Evolutionary conservation across 2,113 vertebrate genomes (phyloP).

Genomic region (Macquaria australasica): DNA sequence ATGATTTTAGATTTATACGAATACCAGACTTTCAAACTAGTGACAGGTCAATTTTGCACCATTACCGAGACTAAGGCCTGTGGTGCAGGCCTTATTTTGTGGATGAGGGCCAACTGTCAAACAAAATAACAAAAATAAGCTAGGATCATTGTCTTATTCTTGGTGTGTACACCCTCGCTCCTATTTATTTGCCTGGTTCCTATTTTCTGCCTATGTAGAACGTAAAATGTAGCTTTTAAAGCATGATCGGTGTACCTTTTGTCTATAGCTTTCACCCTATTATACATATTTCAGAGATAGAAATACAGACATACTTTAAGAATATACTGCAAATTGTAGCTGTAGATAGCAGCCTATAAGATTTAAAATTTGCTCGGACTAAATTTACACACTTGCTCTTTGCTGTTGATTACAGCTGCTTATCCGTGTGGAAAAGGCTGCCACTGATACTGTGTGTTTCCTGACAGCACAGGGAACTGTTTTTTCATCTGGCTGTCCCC

Average conservation of each 20-base stretch:
- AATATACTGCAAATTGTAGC: constrained; percentile 7
- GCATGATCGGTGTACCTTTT: neutral
- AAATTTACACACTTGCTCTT: constrained; percentile 48
- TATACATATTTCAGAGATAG: constrained; percentile 24
- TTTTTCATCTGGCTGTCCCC: constrained; percentile 61
- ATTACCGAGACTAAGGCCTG: constrained; percentile 61
- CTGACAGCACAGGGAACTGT: constrained; percentile 60
- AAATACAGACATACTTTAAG: neutral
- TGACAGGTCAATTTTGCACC: constrained; percentile 80
- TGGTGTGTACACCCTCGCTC: constrained; percentile 11
- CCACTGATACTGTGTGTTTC: constrained; percentile 60
- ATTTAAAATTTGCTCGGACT: constrained; percentile 26
- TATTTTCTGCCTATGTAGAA: constrained; percentile 12
- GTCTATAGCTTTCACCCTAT: neutral
- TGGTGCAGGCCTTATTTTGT: constrained; percentile 50
- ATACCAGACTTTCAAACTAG: constrained; percentile 73
- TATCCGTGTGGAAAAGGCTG: constrained; percentile 70
- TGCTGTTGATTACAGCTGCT: constrained; percentile 67
- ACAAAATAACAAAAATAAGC: constrained; percentile 68
- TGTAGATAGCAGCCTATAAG: neutral
- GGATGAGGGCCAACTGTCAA: constrained; percentile 65
- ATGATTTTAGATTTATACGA: constrained; percentile 77
- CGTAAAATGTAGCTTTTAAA: constrained; percentile 18
- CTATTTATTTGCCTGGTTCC: constrained; percentile 14
- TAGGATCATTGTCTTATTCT: constrained; percentile 46